A percentile compares a stretch with the other conserved stretches of the same genome.
These are phyloP conservation scores for Matsumurasca onukii DNA, from an alignment of 1,140 invertebrate genomes.

Conservation along the genomic window DNA sequence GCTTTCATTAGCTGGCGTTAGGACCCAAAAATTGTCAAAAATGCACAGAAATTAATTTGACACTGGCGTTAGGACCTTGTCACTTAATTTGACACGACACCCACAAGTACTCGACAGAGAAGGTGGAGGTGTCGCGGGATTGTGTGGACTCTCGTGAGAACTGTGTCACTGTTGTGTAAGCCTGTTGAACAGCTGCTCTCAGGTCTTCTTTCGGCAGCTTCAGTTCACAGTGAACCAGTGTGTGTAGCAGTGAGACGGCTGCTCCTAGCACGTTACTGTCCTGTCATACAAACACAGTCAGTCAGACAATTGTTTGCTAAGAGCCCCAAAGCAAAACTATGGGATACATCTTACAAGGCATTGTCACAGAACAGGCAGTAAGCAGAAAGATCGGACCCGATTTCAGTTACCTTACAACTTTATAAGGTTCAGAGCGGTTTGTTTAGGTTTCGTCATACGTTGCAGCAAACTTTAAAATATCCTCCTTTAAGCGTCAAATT, in stretches of 20 bases:
- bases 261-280: constrained; percentile 2
- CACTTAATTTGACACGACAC: too few relatives aligned
- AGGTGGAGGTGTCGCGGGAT: background rate
- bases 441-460: background rate
- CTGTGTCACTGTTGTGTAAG: background rate
- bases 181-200: background rate
- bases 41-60: too few relatives aligned
- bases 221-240: background rate
- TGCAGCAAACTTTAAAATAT: too few relatives aligned
- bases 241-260: constrained; percentile 2
- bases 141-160: constrained; percentile 2
- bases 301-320: too few relatives aligned
- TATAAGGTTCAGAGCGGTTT: background rate
- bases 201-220: constrained; percentile 6
- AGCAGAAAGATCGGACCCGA: background rate
- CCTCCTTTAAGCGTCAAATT: too few relatives aligned
- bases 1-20: too few relatives aligned
- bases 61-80: too few relatives aligned
- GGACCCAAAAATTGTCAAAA: too few relatives aligned
- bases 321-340: too few relatives aligned
- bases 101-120: background rate
- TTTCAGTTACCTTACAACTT: background rate
- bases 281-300: background rate
- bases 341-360: background rate
- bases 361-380: background rate